Evolutionary conservation across 2,888 invertebrate species (phyloP).

Genomic region (Beris morrisii): DNA sequence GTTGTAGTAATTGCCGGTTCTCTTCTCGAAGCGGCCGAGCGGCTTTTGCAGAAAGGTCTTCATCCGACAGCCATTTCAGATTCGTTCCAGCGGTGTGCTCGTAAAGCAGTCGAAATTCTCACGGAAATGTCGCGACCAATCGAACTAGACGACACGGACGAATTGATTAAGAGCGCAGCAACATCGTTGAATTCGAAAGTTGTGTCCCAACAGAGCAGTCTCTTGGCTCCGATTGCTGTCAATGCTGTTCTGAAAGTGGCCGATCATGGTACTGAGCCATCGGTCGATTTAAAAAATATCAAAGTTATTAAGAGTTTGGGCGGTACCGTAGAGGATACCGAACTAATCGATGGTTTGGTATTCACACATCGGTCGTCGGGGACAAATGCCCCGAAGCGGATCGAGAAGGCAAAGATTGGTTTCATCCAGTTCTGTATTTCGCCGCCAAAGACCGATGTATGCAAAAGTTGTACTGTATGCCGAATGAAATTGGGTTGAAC

Average conservation of each 20-base stretch:
- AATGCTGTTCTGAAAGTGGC: slow-evolving; percentile 84
- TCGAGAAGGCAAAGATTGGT: slow-evolving; percentile 98
- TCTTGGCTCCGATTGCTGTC: slow-evolving; percentile 95
- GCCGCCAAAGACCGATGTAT: slow-evolving; percentile 97
- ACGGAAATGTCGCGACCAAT: slow-evolving; percentile 83
- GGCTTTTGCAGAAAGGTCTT: slow-evolving; percentile 88
- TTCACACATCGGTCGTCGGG: slow-evolving; percentile 88
- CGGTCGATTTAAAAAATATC: slow-evolving; percentile 92
- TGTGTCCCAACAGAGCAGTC: slow-evolving; percentile 95
- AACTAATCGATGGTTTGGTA: slow-evolving; percentile 92
- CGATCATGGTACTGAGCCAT: slow-evolving; percentile 64
- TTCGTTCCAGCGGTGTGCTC: slow-evolving; percentile 77
- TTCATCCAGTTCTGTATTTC: slow-evolving; percentile 99
- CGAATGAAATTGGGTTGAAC: neutral
- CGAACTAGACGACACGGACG: slow-evolving; percentile 82
- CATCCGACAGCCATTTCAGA: slow-evolving; percentile 98
- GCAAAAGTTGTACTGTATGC: slow-evolving; percentile 45
- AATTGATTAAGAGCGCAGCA: slow-evolving; percentile 90
- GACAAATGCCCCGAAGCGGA: slow-evolving; percentile 85
- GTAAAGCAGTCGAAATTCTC: slow-evolving; percentile 64
- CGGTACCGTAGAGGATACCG: slow-evolving; percentile 96
- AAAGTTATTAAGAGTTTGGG: slow-evolving; percentile 96
- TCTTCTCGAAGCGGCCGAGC: slow-evolving; percentile 90
- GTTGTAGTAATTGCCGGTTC: slow-evolving; percentile 98
- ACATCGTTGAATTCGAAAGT: slow-evolving; percentile 99